phyloP scores from a whole-genome alignment of 2,888 invertebrate genomes.

The Sturmia bella region DNA sequence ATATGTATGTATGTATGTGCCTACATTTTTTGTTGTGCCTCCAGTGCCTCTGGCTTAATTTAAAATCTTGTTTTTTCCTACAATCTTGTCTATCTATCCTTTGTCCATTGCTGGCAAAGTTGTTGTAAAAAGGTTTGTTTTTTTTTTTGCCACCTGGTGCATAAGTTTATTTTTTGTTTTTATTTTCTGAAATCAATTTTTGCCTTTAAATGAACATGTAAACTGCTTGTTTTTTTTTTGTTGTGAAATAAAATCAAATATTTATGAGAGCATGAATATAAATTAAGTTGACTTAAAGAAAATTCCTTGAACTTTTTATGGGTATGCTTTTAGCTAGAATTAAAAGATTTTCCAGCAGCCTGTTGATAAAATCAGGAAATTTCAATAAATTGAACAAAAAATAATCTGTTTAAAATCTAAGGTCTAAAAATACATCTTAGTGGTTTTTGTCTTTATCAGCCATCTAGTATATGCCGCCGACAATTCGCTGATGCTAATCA shows the following conservation, averaged over 20 bases:
- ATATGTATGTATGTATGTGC: too few relatives aligned
- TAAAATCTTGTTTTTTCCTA: slow-evolving; percentile 26
- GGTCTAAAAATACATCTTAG: too few relatives aligned
- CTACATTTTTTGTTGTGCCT: slow-evolving; percentile 1
- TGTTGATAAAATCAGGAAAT: not conserved
- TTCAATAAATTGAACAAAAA: too few relatives aligned
- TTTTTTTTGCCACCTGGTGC: slow-evolving; percentile 38
- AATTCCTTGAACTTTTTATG: too few relatives aligned
- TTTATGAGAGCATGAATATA: slow-evolving; percentile 7
- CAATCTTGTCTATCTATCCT: slow-evolving; percentile 18
- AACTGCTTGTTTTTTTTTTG: slow-evolving; percentile 6
- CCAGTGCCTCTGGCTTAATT: slow-evolving; percentile 14
- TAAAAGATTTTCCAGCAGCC: not conserved
- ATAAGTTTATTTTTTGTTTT: slow-evolving; percentile 24
- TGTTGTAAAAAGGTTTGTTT: slow-evolving; percentile 10
- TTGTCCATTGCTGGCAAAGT: slow-evolving; percentile 20
- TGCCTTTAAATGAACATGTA: not conserved
- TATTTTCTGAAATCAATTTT: slow-evolving; percentile 7
- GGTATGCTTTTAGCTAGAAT: not conserved
- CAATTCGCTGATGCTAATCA: too few relatives aligned
- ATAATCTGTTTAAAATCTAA: too few relatives aligned
- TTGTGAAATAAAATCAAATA: slow-evolving; percentile 28
- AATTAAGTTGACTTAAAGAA: not conserved
- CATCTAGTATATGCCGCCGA: too few relatives aligned
- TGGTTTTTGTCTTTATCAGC: too few relatives aligned